These are phyloP conservation scores for Sphyrna mokarran DNA, from an alignment of 2,113 vertebrate species.

Conservation along the genomic window DNA sequence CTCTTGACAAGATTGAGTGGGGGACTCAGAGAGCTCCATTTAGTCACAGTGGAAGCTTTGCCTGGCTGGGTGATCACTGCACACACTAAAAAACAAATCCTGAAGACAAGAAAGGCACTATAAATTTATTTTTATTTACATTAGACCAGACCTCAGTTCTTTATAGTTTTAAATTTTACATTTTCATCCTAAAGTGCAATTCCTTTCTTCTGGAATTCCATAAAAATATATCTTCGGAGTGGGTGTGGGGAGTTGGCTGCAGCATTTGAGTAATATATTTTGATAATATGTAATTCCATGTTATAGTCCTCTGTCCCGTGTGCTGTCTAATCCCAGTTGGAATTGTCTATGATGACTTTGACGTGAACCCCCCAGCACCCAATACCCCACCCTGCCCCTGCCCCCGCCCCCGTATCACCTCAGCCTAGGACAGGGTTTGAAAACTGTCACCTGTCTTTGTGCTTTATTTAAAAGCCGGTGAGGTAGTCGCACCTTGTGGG, in stretches of 20 bases:
- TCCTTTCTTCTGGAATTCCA: not conserved
- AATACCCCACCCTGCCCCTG: no score
- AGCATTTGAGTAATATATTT: not conserved
- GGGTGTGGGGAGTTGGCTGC: not conserved
- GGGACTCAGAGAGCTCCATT: no score
- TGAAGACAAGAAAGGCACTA: not conserved
- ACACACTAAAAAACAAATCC: not conserved
- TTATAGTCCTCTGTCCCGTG: not conserved
- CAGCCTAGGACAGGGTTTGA: not conserved
- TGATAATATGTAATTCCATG: not conserved
- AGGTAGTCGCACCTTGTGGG: not conserved
- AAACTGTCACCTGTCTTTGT: not conserved
- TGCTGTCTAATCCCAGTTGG: not conserved
- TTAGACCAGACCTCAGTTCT: not conserved
- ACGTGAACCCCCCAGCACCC: not conserved
- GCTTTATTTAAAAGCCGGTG: not conserved
- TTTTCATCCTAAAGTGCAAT: not conserved
- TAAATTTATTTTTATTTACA: not conserved
- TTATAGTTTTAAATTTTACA: not conserved
- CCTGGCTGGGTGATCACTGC: no score
- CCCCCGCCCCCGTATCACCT: not conserved
- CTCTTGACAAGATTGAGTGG: no score
- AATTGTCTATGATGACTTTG: not conserved
- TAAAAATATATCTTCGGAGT: not conserved
- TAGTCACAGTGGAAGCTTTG: no score